Percentiles rank a stretch among this genome's conserved stretches.
These are phyloP conservation scores for Drosophila neocordata DNA, from an alignment of 1,140 invertebrate genomes.

Conservation along the genomic window DNA sequence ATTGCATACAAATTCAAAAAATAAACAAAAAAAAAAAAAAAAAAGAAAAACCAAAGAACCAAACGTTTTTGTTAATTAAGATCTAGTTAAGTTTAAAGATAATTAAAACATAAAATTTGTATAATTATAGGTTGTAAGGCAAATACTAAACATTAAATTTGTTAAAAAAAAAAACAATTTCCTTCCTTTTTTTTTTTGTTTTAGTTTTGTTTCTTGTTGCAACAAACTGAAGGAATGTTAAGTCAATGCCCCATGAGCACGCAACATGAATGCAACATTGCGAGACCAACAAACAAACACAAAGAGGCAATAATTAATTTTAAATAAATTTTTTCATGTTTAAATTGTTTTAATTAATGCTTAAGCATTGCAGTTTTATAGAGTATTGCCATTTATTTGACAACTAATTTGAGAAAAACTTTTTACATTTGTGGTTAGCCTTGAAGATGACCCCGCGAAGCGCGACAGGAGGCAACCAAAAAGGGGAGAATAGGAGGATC, in stretches of 20 bases:
- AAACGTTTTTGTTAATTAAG: conserved; percentile 43
- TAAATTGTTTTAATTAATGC: conserved; percentile 71
- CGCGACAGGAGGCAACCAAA: neutral
- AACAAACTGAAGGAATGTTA: neutral
- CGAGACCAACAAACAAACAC: conserved; percentile 13
- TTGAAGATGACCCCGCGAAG: conserved; percentile 50
- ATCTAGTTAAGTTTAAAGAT: conserved; percentile 4
- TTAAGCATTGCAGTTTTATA: conserved; percentile 44
- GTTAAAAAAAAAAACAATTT: conserved; percentile 5
- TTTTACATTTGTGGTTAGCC: conserved; percentile 53
- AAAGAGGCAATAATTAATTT: conserved; percentile 19
- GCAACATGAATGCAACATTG: conserved; percentile 12
- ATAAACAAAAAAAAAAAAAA: conserved; percentile 10
- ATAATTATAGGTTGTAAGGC: neutral
- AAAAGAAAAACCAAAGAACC: conserved; percentile 61
- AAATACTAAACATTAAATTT: neutral
- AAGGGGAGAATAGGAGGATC: too few species aligned
- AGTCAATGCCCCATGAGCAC: conserved; percentile 8
- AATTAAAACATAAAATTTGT: neutral
- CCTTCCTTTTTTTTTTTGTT: neutral
- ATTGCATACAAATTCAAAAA: neutral
- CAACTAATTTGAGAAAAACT: conserved; percentile 71
- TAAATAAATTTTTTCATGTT: conserved; percentile 42
- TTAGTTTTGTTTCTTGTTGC: neutral
- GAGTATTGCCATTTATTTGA: conserved; percentile 60